These are phyloP conservation scores for Hylaeus volcanicus DNA, from an alignment of 1,140 invertebrate genomes.

Conservation along the genomic window DNA sequence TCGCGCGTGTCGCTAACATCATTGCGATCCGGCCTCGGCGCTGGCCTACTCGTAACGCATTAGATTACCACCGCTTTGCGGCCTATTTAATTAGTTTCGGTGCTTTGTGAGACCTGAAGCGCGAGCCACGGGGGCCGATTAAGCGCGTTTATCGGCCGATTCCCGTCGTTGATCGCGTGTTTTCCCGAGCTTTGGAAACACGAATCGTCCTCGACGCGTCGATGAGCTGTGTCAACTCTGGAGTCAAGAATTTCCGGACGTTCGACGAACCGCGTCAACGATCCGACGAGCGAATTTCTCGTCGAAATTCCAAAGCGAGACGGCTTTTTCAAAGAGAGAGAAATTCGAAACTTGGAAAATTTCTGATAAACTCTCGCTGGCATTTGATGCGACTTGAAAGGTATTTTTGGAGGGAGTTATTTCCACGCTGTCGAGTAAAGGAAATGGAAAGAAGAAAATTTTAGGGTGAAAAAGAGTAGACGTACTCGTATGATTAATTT, in stretches of 20 bases:
- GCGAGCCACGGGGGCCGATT: constrained; percentile 13
- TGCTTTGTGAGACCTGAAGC: constrained; percentile 27
- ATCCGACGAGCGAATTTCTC: neutral
- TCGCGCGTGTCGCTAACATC: constrained; percentile 31
- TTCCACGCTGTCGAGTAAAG: no score
- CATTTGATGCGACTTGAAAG: no score
- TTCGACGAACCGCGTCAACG: no score
- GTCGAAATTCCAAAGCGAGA: neutral
- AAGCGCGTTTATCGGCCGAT: neutral
- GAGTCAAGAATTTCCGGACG: neutral
- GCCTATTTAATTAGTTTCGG: constrained; percentile 58
- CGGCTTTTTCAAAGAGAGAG: no score
- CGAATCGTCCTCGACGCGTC: constrained; percentile 4
- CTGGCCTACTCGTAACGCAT: constrained; percentile 36
- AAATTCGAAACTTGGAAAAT: neutral
- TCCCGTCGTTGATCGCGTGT: neutral
- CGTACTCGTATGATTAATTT: no score
- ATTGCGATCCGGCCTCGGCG: constrained; percentile 26
- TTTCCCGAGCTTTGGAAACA: constrained; percentile 8
- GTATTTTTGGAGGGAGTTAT: no score
- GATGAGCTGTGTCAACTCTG: neutral
- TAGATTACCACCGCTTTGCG: constrained; percentile 48
- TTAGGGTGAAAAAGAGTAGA: no score
- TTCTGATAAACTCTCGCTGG: no score
- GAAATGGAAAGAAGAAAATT: no score